A percentile compares a stretch with the other conserved stretches of the same genome.
phyloP scores from a whole-genome alignment of 2,797 vertebrate species.

The Myioborus melanocephalus region DNA sequence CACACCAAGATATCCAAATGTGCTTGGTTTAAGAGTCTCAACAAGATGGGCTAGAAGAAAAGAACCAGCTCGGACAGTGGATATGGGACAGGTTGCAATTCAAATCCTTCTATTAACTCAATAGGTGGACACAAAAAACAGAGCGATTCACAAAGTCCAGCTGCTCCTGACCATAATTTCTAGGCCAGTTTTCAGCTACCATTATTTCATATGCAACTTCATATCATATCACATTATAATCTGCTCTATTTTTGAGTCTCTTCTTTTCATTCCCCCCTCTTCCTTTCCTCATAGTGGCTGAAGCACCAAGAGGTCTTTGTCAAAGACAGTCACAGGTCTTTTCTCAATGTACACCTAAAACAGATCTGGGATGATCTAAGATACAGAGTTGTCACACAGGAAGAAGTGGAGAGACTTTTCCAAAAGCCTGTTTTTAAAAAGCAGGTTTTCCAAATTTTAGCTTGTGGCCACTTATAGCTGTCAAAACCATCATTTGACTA shows the following conservation, averaged over 20 bases:
- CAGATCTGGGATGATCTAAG: neutral
- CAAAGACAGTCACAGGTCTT: neutral
- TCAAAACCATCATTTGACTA: neutral
- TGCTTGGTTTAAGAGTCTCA: neutral
- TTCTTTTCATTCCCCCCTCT: accelerated
- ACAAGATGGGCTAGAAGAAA: no score
- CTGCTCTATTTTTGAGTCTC: neutral
- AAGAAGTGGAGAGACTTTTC: neutral
- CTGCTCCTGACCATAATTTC: neutral
- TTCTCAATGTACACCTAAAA: no score
- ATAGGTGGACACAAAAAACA: neutral
- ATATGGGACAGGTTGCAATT: accelerated
- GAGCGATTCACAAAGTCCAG: no score
- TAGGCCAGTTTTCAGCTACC: neutral
- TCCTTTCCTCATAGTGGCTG: accelerated
- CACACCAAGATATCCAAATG: neutral
- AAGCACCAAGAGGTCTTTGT: neutral
- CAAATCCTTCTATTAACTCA: neutral
- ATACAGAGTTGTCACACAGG: accelerated
- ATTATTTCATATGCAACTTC: neutral
- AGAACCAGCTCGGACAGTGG: accelerated
- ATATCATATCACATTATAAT: neutral
- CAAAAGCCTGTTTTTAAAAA: neutral
- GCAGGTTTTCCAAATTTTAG: neutral
- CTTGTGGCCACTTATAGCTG: neutral